Conservation (phyloP, 2,113 vertebrate genomes). For the Lutjanus erythropterus region DNA sequence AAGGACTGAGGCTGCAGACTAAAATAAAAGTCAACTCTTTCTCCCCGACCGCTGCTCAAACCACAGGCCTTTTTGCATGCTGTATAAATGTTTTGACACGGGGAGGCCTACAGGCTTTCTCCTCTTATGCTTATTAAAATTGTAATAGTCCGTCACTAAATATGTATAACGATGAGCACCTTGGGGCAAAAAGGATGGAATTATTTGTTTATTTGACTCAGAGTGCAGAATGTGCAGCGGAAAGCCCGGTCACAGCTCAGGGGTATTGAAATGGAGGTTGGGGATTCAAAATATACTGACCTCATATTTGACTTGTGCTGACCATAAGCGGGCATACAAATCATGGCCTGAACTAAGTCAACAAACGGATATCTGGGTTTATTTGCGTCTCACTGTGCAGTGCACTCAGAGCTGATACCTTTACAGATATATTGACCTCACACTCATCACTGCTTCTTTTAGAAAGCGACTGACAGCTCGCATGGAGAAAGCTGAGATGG, state of each 20-base stretch:
- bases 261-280: slow-evolving; percentile 67
- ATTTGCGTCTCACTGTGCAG: slow-evolving; percentile 65
- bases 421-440: slow-evolving; percentile 20
- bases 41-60: slow-evolving; percentile 66
- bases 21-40: slow-evolving; percentile 76
- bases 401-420: slow-evolving; percentile 43
- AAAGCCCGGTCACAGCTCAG: slow-evolving; percentile 63
- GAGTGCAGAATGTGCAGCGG: slow-evolving; percentile 43
- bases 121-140: slow-evolving; percentile 74
- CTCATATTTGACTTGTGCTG: slow-evolving; percentile 80
- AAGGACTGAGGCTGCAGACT: slow-evolving; percentile 59
- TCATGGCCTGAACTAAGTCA: slow-evolving; percentile 76
- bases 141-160: slow-evolving; percentile 71
- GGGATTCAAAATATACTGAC: slow-evolving; percentile 81
- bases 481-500: slow-evolving; percentile 14
- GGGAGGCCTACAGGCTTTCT: slow-evolving; percentile 62
- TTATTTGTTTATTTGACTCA: slow-evolving; percentile 79
- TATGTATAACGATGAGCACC: slow-evolving; percentile 64
- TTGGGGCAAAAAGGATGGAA: slow-evolving; percentile 63
- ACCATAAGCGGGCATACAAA: slow-evolving; percentile 76
- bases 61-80: slow-evolving; percentile 58
- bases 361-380: slow-evolving; percentile 72
- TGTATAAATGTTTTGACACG: slow-evolving; percentile 82
- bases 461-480: slow-evolving; percentile 35
- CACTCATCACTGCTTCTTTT: slow-evolving; percentile 5